A percentile compares a stretch with the other conserved stretches of the same genome.
Evolutionary conservation across 2,888 invertebrate genomes (phyloP).

Genomic region (Lasioglossum figueresi): DNA sequence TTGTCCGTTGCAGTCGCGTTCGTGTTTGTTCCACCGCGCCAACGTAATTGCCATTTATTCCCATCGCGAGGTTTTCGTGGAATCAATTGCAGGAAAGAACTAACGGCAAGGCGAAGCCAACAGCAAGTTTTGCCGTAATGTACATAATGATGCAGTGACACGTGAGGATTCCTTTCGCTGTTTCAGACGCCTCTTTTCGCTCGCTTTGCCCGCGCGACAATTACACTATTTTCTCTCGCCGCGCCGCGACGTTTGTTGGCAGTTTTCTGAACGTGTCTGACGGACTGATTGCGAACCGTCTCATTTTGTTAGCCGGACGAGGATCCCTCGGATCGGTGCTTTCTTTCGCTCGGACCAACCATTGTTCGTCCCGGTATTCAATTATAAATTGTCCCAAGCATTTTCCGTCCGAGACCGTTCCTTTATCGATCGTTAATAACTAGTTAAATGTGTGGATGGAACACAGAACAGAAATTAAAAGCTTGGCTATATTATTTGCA

Average conservation of each 20-base stretch:
- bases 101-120: conserved; percentile 49
- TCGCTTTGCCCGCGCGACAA: conserved; percentile 19
- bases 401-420: background rate
- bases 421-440: background rate
- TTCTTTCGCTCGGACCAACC: background rate
- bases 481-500: background rate
- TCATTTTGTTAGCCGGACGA: background rate
- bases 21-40: conserved; percentile 34
- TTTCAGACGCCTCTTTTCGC: conserved; percentile 14
- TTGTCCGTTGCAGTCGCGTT: background rate
- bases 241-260: background rate
- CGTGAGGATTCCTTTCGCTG: conserved; percentile 64
- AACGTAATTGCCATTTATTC: conserved; percentile 37
- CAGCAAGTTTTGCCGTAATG: conserved; percentile 56
- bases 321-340: background rate
- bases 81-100: conserved; percentile 56
- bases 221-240: conserved; percentile 29
- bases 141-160: conserved; percentile 65
- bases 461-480: background rate
- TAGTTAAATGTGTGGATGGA: background rate
- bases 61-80: conserved; percentile 48
- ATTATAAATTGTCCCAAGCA: background rate
- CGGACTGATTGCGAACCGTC: background rate
- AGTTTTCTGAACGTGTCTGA: background rate
- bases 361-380: conserved; percentile 5